These are phyloP conservation scores for Erythrocercus mccallii DNA, from an alignment of 2,113 vertebrate species.

Conservation along the genomic window DNA sequence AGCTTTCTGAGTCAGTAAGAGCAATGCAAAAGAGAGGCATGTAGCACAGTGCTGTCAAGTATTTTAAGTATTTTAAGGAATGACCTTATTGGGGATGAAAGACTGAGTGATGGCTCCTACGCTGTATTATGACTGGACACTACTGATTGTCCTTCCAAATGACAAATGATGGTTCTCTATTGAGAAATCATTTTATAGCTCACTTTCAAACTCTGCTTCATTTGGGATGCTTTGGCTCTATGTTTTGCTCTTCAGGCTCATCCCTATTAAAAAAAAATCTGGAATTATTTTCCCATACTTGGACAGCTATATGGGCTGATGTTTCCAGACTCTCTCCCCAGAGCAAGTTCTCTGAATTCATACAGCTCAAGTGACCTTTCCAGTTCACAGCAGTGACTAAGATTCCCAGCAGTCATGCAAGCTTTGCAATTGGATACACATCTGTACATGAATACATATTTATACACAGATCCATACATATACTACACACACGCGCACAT, in stretches of 20 bases:
- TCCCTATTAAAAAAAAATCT: background rate
- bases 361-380: conserved; percentile 20
- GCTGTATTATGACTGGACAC: background rate
- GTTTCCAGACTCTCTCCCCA: conserved; percentile 13
- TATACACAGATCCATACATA: background rate
- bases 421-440: background rate
- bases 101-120: background rate
- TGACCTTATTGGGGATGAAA: background rate
- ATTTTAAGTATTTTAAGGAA: background rate
- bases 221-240: background rate
- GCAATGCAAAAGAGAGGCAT: background rate
- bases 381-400: background rate
- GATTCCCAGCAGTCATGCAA: background rate
- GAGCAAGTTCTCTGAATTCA: conserved; percentile 51
- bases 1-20: background rate
- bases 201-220: background rate
- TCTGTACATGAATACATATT: background rate
- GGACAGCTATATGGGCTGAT: background rate
- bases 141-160: background rate
- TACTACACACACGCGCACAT: background rate
- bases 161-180: background rate
- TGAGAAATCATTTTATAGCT: background rate
- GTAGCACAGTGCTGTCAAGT: background rate
- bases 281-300: conserved; percentile 33
- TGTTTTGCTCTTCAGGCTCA: background rate